Conservation (phyloP, 2,888 invertebrate genomes). For the Belgica antarctica region DNA sequence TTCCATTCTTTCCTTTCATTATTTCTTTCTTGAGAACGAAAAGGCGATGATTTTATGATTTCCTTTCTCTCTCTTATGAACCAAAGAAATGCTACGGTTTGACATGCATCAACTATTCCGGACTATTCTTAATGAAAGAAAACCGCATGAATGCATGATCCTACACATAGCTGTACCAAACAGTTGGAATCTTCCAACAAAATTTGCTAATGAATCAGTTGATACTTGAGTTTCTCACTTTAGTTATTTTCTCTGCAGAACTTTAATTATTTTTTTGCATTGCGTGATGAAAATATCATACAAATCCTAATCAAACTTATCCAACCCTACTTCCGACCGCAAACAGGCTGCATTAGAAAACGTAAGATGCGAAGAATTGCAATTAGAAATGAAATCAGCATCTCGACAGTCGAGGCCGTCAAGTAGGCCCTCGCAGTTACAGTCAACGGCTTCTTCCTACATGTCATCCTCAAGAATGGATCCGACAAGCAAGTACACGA, state of each 20-base stretch:
- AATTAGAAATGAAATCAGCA: slow-evolving; percentile 78
- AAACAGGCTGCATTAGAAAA: slow-evolving; percentile 65
- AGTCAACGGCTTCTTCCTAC: slow-evolving; percentile 49
- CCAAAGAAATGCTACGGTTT: background rate
- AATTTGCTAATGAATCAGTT: background rate
- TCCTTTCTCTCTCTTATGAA: background rate
- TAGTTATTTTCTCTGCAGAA: slow-evolving; percentile 10
- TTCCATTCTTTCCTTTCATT: background rate
- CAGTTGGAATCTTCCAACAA: background rate
- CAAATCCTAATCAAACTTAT: slow-evolving; percentile 38
- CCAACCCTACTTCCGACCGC: background rate
- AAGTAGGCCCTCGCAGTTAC: slow-evolving; percentile 54
- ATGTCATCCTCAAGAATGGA: slow-evolving; percentile 49
- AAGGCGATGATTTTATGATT: background rate
- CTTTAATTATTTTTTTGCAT: slow-evolving; percentile 14
- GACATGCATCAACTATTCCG: slow-evolving; percentile 4
- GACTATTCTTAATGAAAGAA: slow-evolving; percentile 1
- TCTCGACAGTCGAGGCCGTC: slow-evolving; percentile 58
- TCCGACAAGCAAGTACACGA: slow-evolving; percentile 45
- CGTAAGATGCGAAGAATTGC: slow-evolving; percentile 82
- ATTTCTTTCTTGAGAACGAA: background rate
- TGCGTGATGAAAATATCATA: slow-evolving; percentile 20
- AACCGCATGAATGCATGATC: background rate
- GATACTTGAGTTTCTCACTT: background rate
- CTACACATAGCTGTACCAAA: slow-evolving; percentile 2